Percentiles rank a stretch among this genome's conserved stretches.
These are phyloP conservation scores for Leptonema lineaticorne DNA, from an alignment of 1,140 invertebrate species.

Conservation along the genomic window DNA sequence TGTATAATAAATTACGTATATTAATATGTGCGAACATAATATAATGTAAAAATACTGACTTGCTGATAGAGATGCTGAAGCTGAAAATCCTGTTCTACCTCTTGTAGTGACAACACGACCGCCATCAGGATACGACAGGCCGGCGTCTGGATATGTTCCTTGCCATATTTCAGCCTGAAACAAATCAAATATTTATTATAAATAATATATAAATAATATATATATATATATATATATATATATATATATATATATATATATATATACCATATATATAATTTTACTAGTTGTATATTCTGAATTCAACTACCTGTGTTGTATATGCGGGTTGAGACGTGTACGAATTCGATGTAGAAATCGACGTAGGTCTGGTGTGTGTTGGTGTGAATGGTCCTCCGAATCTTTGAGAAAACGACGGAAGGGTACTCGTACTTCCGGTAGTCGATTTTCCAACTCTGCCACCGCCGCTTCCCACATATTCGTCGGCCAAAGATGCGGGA, in stretches of 20 bases:
- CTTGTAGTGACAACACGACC: conserved; percentile 10
- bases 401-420: conserved; percentile 37
- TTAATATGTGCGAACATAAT: no score
- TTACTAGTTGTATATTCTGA: no score
- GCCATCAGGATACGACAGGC: conserved; percentile 23
- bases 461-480: conserved; percentile 8
- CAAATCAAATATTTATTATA: conserved; percentile 17
- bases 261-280: no score
- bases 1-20: no score
- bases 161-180: conserved; percentile 32
- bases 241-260: no score
- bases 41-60: conserved; percentile 32
- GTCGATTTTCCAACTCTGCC: not conserved
- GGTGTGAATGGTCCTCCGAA: conserved; percentile 30
- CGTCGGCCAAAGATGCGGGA: conserved; percentile 14
- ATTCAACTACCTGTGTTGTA: conserved; percentile 27
- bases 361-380: conserved; percentile 23
- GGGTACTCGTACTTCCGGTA: not conserved
- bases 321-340: conserved; percentile 23
- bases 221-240: no score
- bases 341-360: conserved; percentile 6
- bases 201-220: no score
- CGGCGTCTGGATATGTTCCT: conserved; percentile 11
- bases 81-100: conserved; percentile 27
- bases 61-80: conserved; percentile 38